phyloP scores from a whole-genome alignment of 2,888 invertebrate genomes.

The Ormyrus rosae region DNA sequence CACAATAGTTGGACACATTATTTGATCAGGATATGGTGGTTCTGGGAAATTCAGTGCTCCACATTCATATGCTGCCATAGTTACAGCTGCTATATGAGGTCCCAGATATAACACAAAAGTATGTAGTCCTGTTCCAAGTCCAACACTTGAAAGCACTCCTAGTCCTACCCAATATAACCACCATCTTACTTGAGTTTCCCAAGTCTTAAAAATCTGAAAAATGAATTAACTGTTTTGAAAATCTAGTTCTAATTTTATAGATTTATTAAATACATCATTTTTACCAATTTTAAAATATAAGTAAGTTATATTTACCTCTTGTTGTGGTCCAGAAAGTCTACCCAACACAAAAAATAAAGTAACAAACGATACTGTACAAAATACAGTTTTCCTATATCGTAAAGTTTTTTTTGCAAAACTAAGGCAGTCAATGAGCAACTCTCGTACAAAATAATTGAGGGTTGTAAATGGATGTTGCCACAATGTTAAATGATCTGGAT shows the following conservation, averaged over 20 bases:
- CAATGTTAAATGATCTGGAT: conserved; percentile 70
- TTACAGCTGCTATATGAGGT: conserved; percentile 99
- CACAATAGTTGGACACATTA: conserved; percentile 90
- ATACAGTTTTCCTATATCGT: conserved; percentile 69
- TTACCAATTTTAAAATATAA: background rate
- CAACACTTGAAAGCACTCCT: conserved; percentile 97
- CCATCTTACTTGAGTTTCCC: conserved; percentile 80
- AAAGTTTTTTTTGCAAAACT: conserved; percentile 70
- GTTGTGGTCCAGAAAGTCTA: conserved; percentile 72
- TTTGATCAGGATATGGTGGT: conserved; percentile 99
- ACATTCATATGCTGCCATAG: conserved; percentile 98
- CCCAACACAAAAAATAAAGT: conserved; percentile 69
- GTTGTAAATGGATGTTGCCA: conserved; percentile 74
- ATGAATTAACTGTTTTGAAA: conserved; percentile 18
- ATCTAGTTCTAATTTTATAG: conserved; percentile 8
- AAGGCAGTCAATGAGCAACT: conserved; percentile 70
- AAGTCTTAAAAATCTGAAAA: conserved; percentile 69
- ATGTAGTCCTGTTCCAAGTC: conserved; percentile 98
- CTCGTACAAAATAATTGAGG: conserved; percentile 72
- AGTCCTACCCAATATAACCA: conserved; percentile 94
- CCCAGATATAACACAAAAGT: conserved; percentile 99
- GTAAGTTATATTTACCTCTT: conserved; percentile 64
- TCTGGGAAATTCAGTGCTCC: conserved; percentile 95
- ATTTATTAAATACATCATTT: conserved; percentile 13
- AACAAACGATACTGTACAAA: conserved; percentile 67